A percentile compares a stretch with the other conserved stretches of the same genome.
These are phyloP conservation scores for Coptodon rendalli DNA, from an alignment of 2,113 vertebrate species.

Conservation along the genomic window DNA sequence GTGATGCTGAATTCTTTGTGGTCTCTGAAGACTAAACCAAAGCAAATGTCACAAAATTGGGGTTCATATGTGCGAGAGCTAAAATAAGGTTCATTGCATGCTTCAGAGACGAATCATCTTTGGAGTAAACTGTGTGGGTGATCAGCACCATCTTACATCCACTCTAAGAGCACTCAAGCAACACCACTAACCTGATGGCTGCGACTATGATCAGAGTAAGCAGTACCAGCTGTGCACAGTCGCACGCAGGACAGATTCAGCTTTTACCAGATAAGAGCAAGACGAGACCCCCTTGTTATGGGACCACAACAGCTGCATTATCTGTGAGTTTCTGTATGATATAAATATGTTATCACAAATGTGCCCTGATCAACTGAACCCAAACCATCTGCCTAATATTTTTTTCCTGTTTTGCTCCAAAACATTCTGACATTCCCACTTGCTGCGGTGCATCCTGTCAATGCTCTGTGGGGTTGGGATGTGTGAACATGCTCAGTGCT, in stretches of 20 bases:
- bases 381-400: background rate
- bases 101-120: background rate
- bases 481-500: background rate
- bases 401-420: background rate
- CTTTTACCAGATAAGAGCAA: background rate
- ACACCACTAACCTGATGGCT: background rate
- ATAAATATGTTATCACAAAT: background rate
- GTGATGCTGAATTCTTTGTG: background rate
- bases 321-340: background rate
- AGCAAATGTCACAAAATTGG: background rate
- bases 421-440: background rate
- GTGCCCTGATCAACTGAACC: background rate
- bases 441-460: background rate
- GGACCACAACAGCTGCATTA: background rate
- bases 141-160: background rate
- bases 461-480: background rate
- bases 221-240: background rate
- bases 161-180: background rate
- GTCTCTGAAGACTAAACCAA: background rate
- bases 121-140: background rate
- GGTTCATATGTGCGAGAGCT: background rate
- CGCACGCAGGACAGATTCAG: background rate
- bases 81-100: background rate
- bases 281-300: too few relatives aligned
- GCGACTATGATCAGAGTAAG: background rate